These are phyloP conservation scores for Phania funesta DNA, from an alignment of 2,888 invertebrate genomes.

Conservation along the genomic window DNA sequence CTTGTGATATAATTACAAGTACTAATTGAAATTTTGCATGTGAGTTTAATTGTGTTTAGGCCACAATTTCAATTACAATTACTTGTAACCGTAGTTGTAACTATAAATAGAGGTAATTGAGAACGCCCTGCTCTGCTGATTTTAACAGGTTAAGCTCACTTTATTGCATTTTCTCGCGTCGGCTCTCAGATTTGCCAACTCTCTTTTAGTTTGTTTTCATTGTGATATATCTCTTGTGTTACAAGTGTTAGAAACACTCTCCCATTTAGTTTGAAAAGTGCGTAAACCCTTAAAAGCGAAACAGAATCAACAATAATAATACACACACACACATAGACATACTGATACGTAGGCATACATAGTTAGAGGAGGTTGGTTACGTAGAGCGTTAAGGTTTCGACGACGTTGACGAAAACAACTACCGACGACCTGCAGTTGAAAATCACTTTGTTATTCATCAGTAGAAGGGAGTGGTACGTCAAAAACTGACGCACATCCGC, in stretches of 20 bases:
- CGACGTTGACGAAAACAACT: slow-evolving; percentile 66
- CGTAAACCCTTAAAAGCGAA: slow-evolving; percentile 47
- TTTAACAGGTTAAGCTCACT: no score
- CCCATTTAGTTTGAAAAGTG: slow-evolving; percentile 28
- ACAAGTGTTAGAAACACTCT: slow-evolving; percentile 35
- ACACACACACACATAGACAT: slow-evolving; percentile 16
- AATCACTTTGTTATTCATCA: slow-evolving; percentile 71
- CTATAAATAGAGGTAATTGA: no score
- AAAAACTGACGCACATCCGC: slow-evolving; percentile 81
- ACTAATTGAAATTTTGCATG: no score
- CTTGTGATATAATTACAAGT: no score
- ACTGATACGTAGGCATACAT: slow-evolving; percentile 5
- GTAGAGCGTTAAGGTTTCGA: slow-evolving; percentile 48
- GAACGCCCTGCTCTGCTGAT: no score
- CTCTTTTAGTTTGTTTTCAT: not conserved
- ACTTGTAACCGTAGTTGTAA: no score
- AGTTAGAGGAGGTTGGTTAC: slow-evolving; percentile 26
- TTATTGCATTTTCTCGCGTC: not conserved
- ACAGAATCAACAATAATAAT: slow-evolving; percentile 37
- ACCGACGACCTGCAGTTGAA: slow-evolving; percentile 68
- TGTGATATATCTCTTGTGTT: slow-evolving; percentile 34
- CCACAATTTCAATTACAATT: no score
- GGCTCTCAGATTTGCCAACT: not conserved
- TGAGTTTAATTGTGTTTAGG: no score
- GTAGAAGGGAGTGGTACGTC: slow-evolving; percentile 81